Conservation (phyloP, 2,888 invertebrate species). For the Andrena fulva region DNA sequence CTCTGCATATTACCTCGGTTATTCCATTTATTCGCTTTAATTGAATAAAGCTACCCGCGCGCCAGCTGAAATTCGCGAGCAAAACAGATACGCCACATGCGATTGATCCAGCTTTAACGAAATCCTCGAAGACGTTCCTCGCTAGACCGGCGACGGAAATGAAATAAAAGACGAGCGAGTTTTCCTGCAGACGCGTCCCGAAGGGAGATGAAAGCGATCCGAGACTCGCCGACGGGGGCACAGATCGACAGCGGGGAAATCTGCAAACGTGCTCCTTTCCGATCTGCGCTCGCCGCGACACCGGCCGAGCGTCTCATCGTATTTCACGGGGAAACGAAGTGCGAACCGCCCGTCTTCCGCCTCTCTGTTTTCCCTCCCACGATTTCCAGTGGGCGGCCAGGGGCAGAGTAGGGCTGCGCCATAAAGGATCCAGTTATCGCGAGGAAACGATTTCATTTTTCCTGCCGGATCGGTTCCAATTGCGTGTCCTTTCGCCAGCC, state of each 20-base stretch:
- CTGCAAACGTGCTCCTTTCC: conserved; percentile 45
- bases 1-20: no score
- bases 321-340: conserved; percentile 59
- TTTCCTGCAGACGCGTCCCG: conserved; percentile 27
- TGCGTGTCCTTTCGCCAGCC: conserved; percentile 48
- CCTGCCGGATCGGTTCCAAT: conserved; percentile 56
- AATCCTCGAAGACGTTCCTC: conserved; percentile 23
- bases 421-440: conserved; percentile 64
- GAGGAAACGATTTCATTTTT: conserved; percentile 69
- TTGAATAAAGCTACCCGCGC: neutral
- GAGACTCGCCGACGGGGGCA: conserved; percentile 2
- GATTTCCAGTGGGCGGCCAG: neutral
- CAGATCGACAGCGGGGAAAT: conserved; percentile 51
- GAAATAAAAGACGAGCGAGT: conserved; percentile 40
- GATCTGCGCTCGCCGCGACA: conserved; percentile 45
- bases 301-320: conserved; percentile 48
- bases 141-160: conserved; percentile 9
- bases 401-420: neutral
- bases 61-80: neutral
- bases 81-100: neutral
- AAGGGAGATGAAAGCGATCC: conserved; percentile 54
- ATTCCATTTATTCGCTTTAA: no score
- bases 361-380: conserved; percentile 22
- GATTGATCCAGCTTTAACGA: conserved; percentile 4
- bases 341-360: conserved; percentile 34